phyloP scores from a whole-genome alignment of 2,113 vertebrate species.

The Speoplatyrhinus poulsoni region DNA sequence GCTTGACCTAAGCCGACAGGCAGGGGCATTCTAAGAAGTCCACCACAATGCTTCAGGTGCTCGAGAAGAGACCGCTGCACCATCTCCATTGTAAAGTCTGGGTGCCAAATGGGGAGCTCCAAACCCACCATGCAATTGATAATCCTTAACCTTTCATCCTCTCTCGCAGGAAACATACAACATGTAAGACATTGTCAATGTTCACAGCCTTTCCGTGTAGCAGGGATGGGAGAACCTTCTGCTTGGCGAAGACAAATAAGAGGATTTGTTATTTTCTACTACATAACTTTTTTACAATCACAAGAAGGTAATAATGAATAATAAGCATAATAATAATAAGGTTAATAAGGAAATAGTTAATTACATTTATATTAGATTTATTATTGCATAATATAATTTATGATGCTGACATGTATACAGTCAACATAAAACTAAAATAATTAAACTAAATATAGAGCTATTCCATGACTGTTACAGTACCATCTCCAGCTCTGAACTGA shows the following conservation, averaged over 20 bases:
- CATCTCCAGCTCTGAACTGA: slow-evolving; percentile 85
- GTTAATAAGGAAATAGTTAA: no score
- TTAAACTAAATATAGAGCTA: no score
- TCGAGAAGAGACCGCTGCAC: slow-evolving; percentile 76
- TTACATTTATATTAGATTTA: no score
- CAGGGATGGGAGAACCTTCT: slow-evolving; percentile 79
- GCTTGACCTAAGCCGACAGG: slow-evolving; percentile 76
- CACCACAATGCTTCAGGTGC: slow-evolving; percentile 80
- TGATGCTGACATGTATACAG: no score
- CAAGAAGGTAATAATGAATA: no score
- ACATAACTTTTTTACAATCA: no score
- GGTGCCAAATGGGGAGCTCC: slow-evolving; percentile 81
- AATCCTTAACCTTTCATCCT: slow-evolving; percentile 74
- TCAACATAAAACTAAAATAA: no score
- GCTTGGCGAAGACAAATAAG: neutral
- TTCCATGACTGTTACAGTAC: slow-evolving; percentile 38
- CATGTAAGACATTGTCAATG: slow-evolving; percentile 84
- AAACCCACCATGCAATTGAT: slow-evolving; percentile 79
- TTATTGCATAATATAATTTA: no score
- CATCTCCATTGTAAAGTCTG: slow-evolving; percentile 71
- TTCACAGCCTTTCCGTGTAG: slow-evolving; percentile 84
- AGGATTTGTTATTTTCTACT: neutral
- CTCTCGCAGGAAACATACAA: slow-evolving; percentile 74
- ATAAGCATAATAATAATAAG: no score
- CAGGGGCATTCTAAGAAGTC: slow-evolving; percentile 77